Conservation (phyloP, 2,797 vertebrate species). For the Ispidina picta region DNA sequence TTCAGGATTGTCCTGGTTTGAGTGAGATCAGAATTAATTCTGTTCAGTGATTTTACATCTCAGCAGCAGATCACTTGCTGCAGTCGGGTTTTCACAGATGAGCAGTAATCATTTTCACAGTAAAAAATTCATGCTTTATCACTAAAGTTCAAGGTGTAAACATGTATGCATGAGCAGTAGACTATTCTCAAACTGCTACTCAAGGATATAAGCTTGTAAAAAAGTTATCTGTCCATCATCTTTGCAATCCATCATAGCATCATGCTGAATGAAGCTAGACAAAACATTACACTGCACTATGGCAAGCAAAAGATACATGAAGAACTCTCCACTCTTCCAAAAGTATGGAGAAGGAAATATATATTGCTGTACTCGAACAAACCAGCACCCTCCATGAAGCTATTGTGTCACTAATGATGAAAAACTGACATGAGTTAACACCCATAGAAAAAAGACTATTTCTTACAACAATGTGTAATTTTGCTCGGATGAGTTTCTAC, state of each 20-base stretch:
- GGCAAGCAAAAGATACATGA: not conserved
- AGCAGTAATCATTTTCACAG: not conserved
- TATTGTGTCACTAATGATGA: not conserved
- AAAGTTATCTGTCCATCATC: not conserved
- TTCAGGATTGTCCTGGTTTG: too few species aligned
- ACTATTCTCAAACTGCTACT: not conserved
- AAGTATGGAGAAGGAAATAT: not conserved
- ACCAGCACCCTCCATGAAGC: not conserved
- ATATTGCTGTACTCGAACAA: not conserved
- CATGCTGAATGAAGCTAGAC: not conserved
- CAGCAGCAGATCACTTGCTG: not conserved
- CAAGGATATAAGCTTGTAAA: not conserved
- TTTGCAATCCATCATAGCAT: not conserved
- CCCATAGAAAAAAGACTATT: accelerated
- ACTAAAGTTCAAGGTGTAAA: not conserved
- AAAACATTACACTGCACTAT: not conserved
- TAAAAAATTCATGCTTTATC: not conserved
- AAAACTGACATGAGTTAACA: not conserved
- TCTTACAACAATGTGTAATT: not conserved
- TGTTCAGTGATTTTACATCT: too few species aligned
- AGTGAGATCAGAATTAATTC: too few species aligned
- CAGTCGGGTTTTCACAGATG: not conserved
- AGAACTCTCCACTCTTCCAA: not conserved
- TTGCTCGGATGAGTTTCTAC: not conserved
- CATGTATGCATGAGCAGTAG: accelerated